A percentile compares a stretch with the other conserved stretches of the same genome.
phyloP scores from a whole-genome alignment of 2,797 vertebrate species.

The Cyclopterus lumpus region DNA sequence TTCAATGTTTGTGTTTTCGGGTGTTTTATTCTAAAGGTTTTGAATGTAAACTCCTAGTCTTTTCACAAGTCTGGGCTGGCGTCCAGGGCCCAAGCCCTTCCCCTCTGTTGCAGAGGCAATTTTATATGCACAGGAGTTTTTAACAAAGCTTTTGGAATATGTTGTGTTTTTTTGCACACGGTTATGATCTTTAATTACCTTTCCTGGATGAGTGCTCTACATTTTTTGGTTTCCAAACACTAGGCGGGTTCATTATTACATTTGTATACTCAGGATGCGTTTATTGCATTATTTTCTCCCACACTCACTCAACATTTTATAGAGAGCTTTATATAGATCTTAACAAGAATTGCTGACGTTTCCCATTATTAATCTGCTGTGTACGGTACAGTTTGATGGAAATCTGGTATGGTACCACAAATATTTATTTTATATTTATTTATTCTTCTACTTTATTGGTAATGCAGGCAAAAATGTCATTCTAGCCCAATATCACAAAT shows the following conservation, averaged over 20 bases:
- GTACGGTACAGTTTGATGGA: conserved; percentile 6
- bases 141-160: conserved; percentile 57
- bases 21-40: not conserved
- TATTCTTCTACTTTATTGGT: not conserved
- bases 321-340: conserved; percentile 26
- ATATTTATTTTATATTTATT: not conserved
- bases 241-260: conserved; percentile 53
- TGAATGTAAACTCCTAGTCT: conserved; percentile 21
- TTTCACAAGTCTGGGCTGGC: conserved; percentile 54
- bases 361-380: not conserved
- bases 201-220: conserved; percentile 54
- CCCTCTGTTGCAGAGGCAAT: conserved; percentile 36
- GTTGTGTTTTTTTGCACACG: conserved; percentile 46
- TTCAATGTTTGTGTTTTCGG: not conserved
- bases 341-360: conserved; percentile 3
- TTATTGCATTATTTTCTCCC: conserved; percentile 59
- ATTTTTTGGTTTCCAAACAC: conserved; percentile 59
- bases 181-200: conserved; percentile 59
- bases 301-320: conserved; percentile 50
- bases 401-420: not conserved
- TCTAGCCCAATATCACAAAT: no score
- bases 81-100: conserved; percentile 35
- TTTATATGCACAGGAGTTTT: conserved; percentile 43
- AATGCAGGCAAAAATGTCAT: not conserved
- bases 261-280: conserved; percentile 51